Base-by-base conservation (phyloP, 2,888 invertebrate species). In the Eumerus sabulonum region DNA sequence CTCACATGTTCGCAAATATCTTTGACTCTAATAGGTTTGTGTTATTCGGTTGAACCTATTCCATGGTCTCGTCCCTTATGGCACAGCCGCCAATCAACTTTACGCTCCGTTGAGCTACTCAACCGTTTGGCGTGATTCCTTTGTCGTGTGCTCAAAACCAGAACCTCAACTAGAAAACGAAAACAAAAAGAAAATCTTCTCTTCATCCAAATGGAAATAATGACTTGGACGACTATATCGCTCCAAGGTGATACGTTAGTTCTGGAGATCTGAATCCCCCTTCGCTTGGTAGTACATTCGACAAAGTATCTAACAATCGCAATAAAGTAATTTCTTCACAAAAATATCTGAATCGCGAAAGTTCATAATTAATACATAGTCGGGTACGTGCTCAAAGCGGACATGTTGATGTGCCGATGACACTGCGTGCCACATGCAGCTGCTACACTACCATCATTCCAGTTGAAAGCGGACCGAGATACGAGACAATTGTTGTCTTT, bases 131-230 rank as follows among this genome's bases (percentile, higher is more conserved):
- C 76, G 70, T 70, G 76, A 68, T 76, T 76, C 64, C 70, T 70
- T 51, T 76, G 68, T 60, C 67, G 67, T 67, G 67, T 67, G 67
- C 67, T 67, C 54, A 60, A 74, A 74, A 62, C 67, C 74, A 74
- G 74, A 74, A 74, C 74, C 62, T 56, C 56, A 67, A 62, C 51
- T 67, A 40, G 40, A 16, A 68, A 74, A 74, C 68, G 51, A 74
- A 74, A 68, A 40, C 2, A 27, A 27, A 27, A 27, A 27, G 7
- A 27, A 27, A 27, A 27, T 4, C 27, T 27, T 67, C 63, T 74
- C 68, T 74, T 68, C 74, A 74, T 47, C 67, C 67, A 68, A 62
- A 68, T 62, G 74, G 74, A 74, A 68, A 74, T 74, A 74, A 74
- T 74, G 56, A 45, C 62, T 56, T 74, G 38, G 38, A 47, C 67